Base-by-base conservation (phyloP, 2,797 vertebrate species). In the Sandelia bainsii region DNA sequence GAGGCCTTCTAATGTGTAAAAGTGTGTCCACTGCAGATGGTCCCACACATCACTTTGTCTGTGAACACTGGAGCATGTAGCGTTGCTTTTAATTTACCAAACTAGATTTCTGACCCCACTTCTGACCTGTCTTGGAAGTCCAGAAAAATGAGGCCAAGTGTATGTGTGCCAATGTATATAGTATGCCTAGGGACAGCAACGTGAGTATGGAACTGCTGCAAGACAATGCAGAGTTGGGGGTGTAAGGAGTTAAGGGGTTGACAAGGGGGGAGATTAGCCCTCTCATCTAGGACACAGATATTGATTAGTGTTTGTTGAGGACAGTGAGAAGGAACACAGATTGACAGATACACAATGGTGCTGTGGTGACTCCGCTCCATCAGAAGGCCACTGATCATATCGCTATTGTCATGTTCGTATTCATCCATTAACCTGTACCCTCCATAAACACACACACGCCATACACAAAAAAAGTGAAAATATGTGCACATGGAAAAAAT, bases 221-320 rank as follows among this genome's bases (percentile, higher is more conserved):
- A 88, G 80, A 93, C 91, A 86, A 90, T 88, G 84, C 75, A 63
- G 63, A 77, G 81, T 73, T n/a, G 25, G 67, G 64, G 75, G 75
- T 80, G 13, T 25, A 50, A 71, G 78, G 72, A 87, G 77, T 79
- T 75, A 51, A 76, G 81, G 85, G 77, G 72, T 57, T 23, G 59
- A 52, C 29, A 48, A 76, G 81, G 49, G 77, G 75, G 84, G 58
- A 86, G 89, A 94, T 93, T 92, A 92, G 83, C 78, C 75, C 72
- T 84, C 86, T 90, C 93, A 95, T 92, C 87, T 95, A 95, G 94
- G 94, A 87, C 94, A 94, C 90, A 71, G 79, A 90, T 95, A 96
- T 95, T 93, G 95, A 95, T 96, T 94, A 89, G 87, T 92, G 92
- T 87, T 87, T 68, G 88, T 71, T n/a, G 72, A 86, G 83, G 88